phyloP scores from a whole-genome alignment of 1,140 invertebrate genomes.

The Drosophila micromelanica region DNA sequence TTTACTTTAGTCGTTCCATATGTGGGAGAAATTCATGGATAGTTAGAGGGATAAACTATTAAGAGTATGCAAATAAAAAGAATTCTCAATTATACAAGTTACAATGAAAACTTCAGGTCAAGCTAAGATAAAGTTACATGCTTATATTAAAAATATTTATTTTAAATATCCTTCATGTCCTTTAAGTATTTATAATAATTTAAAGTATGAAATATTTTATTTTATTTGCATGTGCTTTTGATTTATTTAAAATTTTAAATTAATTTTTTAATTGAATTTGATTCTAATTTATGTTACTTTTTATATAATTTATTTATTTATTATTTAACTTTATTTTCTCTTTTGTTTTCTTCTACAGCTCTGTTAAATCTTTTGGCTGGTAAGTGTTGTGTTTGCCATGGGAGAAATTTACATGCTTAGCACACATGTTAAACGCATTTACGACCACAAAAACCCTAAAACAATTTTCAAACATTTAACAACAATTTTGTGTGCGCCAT shows the following conservation, averaged over 20 bases:
- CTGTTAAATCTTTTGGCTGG: conserved; percentile 65
- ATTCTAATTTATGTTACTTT: not conserved
- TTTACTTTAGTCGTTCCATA: conserved; percentile 9
- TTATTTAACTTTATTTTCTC: conserved; percentile 29
- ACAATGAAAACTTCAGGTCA: too few relatives aligned
- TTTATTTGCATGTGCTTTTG: too few relatives aligned
- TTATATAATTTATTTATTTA: conserved; percentile 8
- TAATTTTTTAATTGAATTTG: not conserved
- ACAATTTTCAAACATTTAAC: conserved; percentile 41
- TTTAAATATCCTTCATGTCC: too few relatives aligned
- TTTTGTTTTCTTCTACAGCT: conserved; percentile 42
- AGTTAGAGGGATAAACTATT: conserved; percentile 24
- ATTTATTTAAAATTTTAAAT: too few relatives aligned
- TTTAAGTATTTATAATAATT: too few relatives aligned
- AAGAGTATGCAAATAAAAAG: conserved; percentile 13
- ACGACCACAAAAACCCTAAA: conserved; percentile 19
- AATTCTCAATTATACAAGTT: conserved; percentile 24
- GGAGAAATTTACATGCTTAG: not conserved
- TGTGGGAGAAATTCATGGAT: not conserved
- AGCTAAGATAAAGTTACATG: too few relatives aligned
- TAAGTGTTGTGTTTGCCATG: conserved; percentile 51
- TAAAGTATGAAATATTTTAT: too few relatives aligned
- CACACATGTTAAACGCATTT: conserved; percentile 24
- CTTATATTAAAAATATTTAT: too few relatives aligned
- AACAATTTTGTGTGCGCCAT: conserved; percentile 22